phyloP scores from a whole-genome alignment of 2,888 invertebrate genomes.

The Patella ulyssiponensis region DNA sequence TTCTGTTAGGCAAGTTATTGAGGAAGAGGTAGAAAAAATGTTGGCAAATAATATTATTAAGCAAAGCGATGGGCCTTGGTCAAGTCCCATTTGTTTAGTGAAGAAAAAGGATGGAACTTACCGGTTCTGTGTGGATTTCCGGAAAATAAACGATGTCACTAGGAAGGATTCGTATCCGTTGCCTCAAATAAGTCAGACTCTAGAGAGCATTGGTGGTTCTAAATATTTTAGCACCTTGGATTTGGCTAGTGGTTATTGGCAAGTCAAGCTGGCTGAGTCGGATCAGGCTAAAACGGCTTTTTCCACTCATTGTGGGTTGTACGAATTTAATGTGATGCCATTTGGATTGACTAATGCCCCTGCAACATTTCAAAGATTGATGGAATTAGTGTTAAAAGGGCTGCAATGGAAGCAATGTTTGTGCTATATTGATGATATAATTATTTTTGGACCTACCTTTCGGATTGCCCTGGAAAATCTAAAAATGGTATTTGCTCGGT shows the following conservation, averaged over 20 bases:
- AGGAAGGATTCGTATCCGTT: not conserved
- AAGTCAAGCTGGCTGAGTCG: not conserved
- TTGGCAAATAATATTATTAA: not conserved
- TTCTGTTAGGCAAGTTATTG: not conserved
- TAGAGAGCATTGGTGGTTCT: not conserved
- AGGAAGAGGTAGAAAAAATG: not conserved
- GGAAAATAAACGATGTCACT: not conserved
- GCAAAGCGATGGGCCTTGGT: slow-evolving; percentile 1
- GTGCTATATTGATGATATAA: slow-evolving; percentile 7
- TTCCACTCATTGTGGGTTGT: slow-evolving; percentile 10
- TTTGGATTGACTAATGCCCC: slow-evolving; percentile 1
- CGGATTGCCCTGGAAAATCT: not conserved
- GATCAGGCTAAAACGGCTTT: not conserved
- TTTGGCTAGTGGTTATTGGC: not conserved
- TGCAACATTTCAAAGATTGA: slow-evolving; percentile 8
- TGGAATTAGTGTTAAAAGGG: not conserved
- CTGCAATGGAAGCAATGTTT: slow-evolving; percentile 6
- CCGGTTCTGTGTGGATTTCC: not conserved
- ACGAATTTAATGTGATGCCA: slow-evolving; percentile 1
- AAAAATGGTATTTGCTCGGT: not conserved
- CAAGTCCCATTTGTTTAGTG: slow-evolving; percentile 1
- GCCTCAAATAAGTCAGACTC: slow-evolving; percentile 1
- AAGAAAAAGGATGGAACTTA: slow-evolving; percentile 5
- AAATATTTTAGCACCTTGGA: slow-evolving; percentile 3
- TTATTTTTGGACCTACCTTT: not conserved